A percentile compares a stretch with the other conserved stretches of the same genome.
Evolutionary conservation across 1,140 invertebrate genomes (phyloP).

Genomic region (Sitobion miscanthi): DNA sequence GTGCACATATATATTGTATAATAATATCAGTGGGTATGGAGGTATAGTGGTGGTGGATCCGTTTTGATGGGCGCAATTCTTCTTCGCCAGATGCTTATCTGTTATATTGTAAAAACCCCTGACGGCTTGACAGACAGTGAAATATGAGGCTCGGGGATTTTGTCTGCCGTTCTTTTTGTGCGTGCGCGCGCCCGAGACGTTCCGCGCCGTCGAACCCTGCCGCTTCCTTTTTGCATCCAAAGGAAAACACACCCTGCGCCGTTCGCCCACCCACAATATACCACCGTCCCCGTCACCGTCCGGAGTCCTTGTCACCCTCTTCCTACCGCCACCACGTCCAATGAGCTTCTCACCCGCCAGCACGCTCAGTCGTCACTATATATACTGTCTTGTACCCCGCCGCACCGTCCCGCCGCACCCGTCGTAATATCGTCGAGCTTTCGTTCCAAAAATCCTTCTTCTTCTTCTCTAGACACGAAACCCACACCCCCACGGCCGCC

Average conservation of each 20-base stretch:
- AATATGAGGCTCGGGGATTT: conserved; percentile 55
- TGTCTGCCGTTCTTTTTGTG: conserved; percentile 47
- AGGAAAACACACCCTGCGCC: conserved; percentile 16
- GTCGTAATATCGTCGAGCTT: conserved; percentile 25
- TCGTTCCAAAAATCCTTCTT: conserved; percentile 56
- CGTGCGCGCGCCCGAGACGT: conserved; percentile 42
- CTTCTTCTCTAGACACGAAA: conserved; percentile 37
- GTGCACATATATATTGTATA: not conserved
- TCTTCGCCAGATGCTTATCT: conserved; percentile 54
- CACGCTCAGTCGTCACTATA: not conserved
- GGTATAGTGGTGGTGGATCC: not conserved
- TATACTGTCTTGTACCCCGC: not conserved
- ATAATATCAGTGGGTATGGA: not conserved
- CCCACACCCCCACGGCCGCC: not conserved
- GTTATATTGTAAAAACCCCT: conserved; percentile 56
- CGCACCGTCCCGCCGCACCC: too few species aligned
- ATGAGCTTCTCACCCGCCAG: not conserved
- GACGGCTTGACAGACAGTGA: conserved; percentile 57
- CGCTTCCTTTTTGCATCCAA: conserved; percentile 41
- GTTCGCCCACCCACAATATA: not conserved
- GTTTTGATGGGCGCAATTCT: conserved; percentile 55
- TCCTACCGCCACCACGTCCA: not conserved
- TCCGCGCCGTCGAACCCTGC: conserved; percentile 52
- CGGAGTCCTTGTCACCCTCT: not conserved
- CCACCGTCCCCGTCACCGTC: not conserved